Evolutionary conservation across 2,888 invertebrate genomes (phyloP).

Genomic region (Anthophora plumipes): DNA sequence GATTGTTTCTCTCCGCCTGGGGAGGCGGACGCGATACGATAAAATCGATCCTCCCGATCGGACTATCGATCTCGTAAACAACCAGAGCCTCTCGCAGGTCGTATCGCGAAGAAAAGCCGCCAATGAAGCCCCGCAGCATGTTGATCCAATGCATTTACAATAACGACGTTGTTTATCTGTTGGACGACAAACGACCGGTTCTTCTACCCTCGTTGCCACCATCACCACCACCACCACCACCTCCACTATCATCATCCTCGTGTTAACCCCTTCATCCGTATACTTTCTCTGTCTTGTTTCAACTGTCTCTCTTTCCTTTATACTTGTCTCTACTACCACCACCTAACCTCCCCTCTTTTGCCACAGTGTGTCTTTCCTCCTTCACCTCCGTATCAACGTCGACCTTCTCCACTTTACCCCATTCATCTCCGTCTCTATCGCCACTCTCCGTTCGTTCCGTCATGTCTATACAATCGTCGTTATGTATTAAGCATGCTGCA

Average conservation of each 20-base stretch:
- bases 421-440: conserved; percentile 71
- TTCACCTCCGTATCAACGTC: conserved; percentile 62
- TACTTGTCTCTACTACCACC: conserved; percentile 4
- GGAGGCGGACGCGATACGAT: conserved; percentile 69
- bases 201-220: conserved; percentile 52
- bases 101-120: conserved; percentile 75
- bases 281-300: conserved; percentile 28
- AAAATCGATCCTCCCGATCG: conserved; percentile 70
- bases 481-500: conserved; percentile 64
- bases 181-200: conserved; percentile 75
- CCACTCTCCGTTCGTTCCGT: conserved; percentile 51
- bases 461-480: conserved; percentile 66
- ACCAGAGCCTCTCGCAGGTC: conserved; percentile 51
- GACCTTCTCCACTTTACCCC: conserved; percentile 66
- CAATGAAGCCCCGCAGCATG: conserved; percentile 75
- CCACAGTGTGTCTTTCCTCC: conserved; percentile 49
- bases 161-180: conserved; percentile 78
- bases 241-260: conserved; percentile 26
- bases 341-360: conserved; percentile 6
- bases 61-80: conserved; percentile 74
- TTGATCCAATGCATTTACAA: conserved; percentile 78
- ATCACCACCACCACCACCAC: conserved; percentile 35
- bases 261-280: conserved; percentile 25
- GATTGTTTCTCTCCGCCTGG: conserved; percentile 71
- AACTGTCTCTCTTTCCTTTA: not conserved